Base-by-base conservation (phyloP, 1,140 invertebrate species). In the Drosophila ambigua region DNA sequence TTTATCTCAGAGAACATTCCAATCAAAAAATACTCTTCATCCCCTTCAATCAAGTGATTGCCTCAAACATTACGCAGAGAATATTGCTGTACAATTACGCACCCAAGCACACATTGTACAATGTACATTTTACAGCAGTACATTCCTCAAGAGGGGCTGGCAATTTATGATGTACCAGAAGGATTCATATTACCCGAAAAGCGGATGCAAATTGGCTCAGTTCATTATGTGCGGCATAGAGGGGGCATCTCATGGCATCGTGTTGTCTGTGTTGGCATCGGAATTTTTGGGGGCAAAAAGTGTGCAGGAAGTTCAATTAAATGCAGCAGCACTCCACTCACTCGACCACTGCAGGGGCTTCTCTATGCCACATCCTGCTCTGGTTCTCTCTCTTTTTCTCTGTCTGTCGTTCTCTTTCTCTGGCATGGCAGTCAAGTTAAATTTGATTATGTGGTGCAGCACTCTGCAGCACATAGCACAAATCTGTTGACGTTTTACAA, bases 401-500 rank as follows among this genome's bases (percentile, higher is more conserved):
- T 28, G 26, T 7, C 5, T 28, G 52, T 24, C 39, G 5, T 49
- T 48, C 9, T 31, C 31, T 44, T 39, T 20, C 45, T 23, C 20
- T 26, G 48, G 20, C 49, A 41, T 62, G 26, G 26, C 81, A 78
- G 82, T 52, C 78, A 79, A 66, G 69, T 75, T 78, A 75, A 82
- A 85, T 85, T 82, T 85, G 78, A 87, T 83, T 83, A 88, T 88
- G 77, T 75, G 78, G 57, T 51, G 58, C 20, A 41, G 26, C 43
- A 48, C 35, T 13, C 35, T 39, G 35, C 35, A 39, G 35, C 35
- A 39, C 35, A 39, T 11, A 57, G 57, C 35, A 45, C 45, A 77
- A 84, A 85, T 87, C 82, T 84, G 82, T 81, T 80, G 72, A 77
- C 66, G 77, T 52, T 68, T 72, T 55, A 53, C 54, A 75, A 84